A percentile compares a stretch with the other conserved stretches of the same genome.
phyloP scores from a whole-genome alignment of 1,140 invertebrate genomes.

The Ceratina japonica region DNA sequence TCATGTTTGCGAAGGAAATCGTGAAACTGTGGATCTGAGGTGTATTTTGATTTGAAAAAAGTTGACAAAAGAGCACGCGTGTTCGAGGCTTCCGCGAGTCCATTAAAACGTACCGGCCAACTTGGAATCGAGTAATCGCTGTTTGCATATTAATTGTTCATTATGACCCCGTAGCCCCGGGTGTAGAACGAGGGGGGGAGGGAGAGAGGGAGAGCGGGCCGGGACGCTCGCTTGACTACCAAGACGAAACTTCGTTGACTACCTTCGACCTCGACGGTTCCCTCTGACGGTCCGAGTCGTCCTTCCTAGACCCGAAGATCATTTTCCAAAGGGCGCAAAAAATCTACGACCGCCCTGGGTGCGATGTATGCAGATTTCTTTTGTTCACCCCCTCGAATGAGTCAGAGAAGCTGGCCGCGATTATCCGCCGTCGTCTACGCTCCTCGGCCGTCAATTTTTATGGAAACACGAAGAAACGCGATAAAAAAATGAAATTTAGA shows the following conservation, averaged over 20 bases:
- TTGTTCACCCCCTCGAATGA: slow-evolving; percentile 37
- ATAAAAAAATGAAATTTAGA: too few species aligned
- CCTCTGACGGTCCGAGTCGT: slow-evolving; percentile 29
- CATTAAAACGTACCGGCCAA: slow-evolving; percentile 70
- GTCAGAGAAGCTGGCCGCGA: not conserved
- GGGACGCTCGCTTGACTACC: slow-evolving; percentile 42
- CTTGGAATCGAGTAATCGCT: slow-evolving; percentile 77
- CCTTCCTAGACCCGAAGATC: slow-evolving; percentile 12
- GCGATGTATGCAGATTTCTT: slow-evolving; percentile 63
- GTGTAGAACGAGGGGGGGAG: slow-evolving; percentile 36
- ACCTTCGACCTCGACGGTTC: not conserved
- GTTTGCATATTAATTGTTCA: slow-evolving; percentile 79
- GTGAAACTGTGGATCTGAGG: too few species aligned
- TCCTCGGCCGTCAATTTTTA: not conserved
- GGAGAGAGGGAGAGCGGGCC: too few species aligned
- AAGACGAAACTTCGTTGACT: slow-evolving; percentile 45
- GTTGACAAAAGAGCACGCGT: not conserved
- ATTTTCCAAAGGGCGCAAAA: not conserved
- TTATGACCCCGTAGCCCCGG: slow-evolving; percentile 64
- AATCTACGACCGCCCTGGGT: slow-evolving; percentile 48
- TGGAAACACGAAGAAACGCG: too few species aligned
- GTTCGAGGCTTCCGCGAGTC: slow-evolving; percentile 43
- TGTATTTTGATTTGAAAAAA: not conserved
- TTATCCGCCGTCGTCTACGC: not conserved
- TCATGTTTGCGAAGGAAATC: too few species aligned